Conservation (phyloP, 2,797 vertebrate species). For the Gymnothorax javanicus region DNA sequence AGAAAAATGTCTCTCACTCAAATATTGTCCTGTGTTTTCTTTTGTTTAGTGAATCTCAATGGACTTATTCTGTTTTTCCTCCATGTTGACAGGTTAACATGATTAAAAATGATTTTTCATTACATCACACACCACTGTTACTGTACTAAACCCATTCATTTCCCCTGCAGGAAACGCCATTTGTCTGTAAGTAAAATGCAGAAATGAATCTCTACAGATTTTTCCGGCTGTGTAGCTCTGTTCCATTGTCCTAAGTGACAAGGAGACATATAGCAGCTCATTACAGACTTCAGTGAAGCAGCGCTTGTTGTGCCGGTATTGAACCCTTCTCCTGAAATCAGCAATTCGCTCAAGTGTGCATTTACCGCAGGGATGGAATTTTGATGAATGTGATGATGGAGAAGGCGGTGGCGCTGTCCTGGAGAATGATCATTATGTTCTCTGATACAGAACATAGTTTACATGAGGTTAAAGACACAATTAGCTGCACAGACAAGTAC, state of each 20-base stretch:
- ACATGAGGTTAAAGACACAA: background rate
- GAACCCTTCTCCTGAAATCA: conserved; percentile 4
- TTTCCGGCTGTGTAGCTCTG: background rate
- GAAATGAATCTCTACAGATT: conserved; percentile 2
- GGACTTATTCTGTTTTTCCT: background rate
- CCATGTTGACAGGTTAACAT: background rate
- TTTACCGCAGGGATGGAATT: background rate
- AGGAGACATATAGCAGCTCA: conserved; percentile 9
- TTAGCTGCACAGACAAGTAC: background rate
- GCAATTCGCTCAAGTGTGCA: background rate
- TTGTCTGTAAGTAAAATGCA: background rate
- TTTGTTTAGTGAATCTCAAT: background rate
- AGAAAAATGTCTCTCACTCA: background rate
- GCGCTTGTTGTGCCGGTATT: background rate
- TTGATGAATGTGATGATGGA: background rate
- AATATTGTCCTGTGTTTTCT: background rate
- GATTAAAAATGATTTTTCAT: conserved; percentile 7
- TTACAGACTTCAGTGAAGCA: conserved; percentile 16
- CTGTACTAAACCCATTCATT: background rate
- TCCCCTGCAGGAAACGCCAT: background rate
- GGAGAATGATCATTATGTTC: background rate
- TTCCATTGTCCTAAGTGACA: background rate
- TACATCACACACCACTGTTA: background rate
- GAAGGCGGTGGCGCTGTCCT: background rate
- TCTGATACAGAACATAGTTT: background rate